Conservation (phyloP, 2,113 vertebrate species). For the Brevimyrus niger region DNA sequence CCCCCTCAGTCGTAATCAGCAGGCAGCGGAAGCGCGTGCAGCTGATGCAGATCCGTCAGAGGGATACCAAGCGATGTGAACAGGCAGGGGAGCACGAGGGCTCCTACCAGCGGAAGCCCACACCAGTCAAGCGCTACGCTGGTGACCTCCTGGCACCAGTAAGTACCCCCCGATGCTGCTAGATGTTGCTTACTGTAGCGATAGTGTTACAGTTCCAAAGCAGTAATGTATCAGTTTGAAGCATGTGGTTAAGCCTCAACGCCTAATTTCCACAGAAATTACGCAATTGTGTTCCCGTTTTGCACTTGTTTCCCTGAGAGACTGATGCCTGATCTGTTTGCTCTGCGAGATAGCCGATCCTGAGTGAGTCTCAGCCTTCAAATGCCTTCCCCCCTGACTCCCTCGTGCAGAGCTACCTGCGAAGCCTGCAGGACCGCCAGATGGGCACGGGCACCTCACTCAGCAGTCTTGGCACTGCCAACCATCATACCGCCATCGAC, state of each 20-base stretch:
- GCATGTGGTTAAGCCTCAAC: background rate
- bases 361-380: background rate
- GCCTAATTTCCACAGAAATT: background rate
- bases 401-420: conserved; percentile 70
- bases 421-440: conserved; percentile 75
- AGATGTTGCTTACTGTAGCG: background rate
- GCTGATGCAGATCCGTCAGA: conserved; percentile 72
- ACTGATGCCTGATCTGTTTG: background rate
- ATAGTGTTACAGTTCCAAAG: background rate
- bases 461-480: conserved; percentile 62
- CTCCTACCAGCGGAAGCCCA: conserved; percentile 66
- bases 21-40: conserved; percentile 74
- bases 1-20: conserved; percentile 62
- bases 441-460: conserved; percentile 64
- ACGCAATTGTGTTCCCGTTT: background rate
- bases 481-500: conserved; percentile 65
- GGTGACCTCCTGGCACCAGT: conserved; percentile 79
- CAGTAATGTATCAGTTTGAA: background rate
- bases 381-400: background rate
- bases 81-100: conserved; percentile 64
- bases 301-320: background rate
- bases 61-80: conserved; percentile 70
- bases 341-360: background rate
- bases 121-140: conserved; percentile 64
- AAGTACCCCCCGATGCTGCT: conserved; percentile 51